phyloP scores from a whole-genome alignment of 2,797 vertebrate species.

The Avahi laniger region DNA sequence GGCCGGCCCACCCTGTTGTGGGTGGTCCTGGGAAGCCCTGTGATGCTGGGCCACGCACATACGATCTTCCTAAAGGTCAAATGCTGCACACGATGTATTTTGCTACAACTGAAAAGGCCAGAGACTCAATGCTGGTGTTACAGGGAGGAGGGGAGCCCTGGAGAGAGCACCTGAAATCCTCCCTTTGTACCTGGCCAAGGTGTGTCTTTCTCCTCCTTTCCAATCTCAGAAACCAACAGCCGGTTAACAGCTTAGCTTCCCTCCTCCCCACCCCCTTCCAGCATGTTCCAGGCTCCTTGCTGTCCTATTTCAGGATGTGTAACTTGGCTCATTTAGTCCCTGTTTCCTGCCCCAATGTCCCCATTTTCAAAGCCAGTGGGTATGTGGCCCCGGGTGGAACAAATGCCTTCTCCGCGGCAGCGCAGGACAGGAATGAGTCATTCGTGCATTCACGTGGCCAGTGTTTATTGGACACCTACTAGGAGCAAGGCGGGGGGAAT shows the following conservation, averaged over 20 bases:
- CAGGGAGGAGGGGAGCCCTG: neutral
- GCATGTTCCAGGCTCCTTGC: neutral
- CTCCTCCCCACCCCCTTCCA: neutral
- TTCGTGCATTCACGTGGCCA: neutral
- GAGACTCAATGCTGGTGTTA: neutral
- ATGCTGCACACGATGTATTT: neutral
- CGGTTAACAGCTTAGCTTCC: no score
- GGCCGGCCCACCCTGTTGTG: accelerated
- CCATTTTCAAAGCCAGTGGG: neutral
- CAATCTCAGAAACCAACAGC: slow-evolving; percentile 8
- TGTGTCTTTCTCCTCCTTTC: slow-evolving; percentile 44
- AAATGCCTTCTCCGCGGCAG: neutral
- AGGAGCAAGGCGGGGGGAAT: neutral
- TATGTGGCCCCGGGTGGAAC: neutral
- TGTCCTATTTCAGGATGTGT: neutral
- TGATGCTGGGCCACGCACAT: accelerated
- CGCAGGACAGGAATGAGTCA: neutral
- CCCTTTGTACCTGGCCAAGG: neutral
- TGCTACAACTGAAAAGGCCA: slow-evolving; percentile 14
- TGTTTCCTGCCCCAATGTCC: neutral
- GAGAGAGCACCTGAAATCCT: neutral
- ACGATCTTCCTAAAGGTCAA: neutral
- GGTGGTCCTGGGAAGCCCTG: neutral
- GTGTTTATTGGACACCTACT: neutral
- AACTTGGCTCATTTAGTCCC: neutral